Conservation (phyloP, 2,888 invertebrate species). For the Perithous albicinctus region DNA sequence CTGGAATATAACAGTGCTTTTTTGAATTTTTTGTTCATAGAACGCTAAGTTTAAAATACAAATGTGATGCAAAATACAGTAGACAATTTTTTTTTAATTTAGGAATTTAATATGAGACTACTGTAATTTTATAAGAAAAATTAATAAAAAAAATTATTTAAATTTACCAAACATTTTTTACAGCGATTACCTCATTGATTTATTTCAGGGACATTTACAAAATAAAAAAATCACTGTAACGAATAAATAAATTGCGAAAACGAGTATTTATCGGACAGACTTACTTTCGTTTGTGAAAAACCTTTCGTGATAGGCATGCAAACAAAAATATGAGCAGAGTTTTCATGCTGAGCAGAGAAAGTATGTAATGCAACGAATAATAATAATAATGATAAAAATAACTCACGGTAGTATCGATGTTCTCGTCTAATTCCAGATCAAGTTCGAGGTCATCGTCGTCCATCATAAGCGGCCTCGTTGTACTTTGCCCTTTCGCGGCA, state of each 20-base stretch:
- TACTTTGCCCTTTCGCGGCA: constrained; percentile 73
- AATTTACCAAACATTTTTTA: no score
- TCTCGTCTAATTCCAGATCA: constrained; percentile 94
- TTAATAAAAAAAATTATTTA: no score
- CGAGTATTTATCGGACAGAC: constrained; percentile 52
- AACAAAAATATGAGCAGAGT: constrained; percentile 48
- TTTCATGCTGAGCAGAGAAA: neutral
- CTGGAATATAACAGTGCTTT: no score
- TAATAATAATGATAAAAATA: neutral
- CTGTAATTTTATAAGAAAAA: no score
- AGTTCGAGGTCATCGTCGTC: constrained; percentile 90
- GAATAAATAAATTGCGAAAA: neutral
- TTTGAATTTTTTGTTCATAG: no score
- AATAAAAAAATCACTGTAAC: constrained; percentile 35
- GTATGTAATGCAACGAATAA: neutral
- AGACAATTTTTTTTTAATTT: no score
- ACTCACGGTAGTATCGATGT: constrained; percentile 90
- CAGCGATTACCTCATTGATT: constrained; percentile 40
- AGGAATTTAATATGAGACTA: no score
- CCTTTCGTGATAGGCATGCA: constrained; percentile 72
- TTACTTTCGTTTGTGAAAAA: constrained; percentile 70
- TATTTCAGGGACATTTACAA: constrained; percentile 53
- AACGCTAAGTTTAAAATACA: no score
- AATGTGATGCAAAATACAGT: no score
- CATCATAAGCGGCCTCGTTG: constrained; percentile 81